Evolutionary conservation across 1,140 invertebrate genomes (phyloP).

Genomic region (Antheraea mylitta): DNA sequence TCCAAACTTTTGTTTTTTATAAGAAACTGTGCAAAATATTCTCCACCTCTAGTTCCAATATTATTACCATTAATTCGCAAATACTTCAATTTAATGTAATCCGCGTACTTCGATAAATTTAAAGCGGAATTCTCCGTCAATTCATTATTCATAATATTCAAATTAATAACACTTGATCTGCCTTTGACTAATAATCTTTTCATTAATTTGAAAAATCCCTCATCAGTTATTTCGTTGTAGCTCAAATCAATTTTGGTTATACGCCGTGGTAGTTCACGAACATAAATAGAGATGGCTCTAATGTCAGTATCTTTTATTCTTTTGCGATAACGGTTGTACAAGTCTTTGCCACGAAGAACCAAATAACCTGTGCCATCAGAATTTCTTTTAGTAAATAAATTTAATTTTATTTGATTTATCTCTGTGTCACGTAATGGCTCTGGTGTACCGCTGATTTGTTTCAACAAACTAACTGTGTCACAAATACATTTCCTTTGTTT

Average conservation of each 20-base stretch:
- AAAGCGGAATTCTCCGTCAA: slow-evolving; percentile 62
- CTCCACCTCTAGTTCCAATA: slow-evolving; percentile 70
- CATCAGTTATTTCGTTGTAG: slow-evolving; percentile 78
- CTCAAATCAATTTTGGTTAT: slow-evolving; percentile 76
- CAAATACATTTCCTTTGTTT: slow-evolving; percentile 53
- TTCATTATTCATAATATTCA: slow-evolving; percentile 79
- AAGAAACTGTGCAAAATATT: slow-evolving; percentile 73
- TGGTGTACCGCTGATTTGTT: slow-evolving; percentile 45
- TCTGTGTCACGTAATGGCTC: slow-evolving; percentile 36
- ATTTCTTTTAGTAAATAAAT: slow-evolving; percentile 61
- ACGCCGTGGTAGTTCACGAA: slow-evolving; percentile 59
- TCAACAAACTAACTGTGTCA: slow-evolving; percentile 37
- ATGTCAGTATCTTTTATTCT: slow-evolving; percentile 75
- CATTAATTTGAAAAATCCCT: slow-evolving; percentile 76
- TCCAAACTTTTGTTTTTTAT: slow-evolving; percentile 66
- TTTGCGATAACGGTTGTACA: slow-evolving; percentile 47
- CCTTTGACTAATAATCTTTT: slow-evolving; percentile 57
- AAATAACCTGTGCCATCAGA: slow-evolving; percentile 54
- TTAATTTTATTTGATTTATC: slow-evolving; percentile 55
- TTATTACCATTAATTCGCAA: slow-evolving; percentile 79
- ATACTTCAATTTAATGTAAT: slow-evolving; percentile 67
- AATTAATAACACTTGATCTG: slow-evolving; percentile 56
- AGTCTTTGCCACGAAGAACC: slow-evolving; percentile 53
- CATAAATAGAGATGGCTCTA: slow-evolving; percentile 65
- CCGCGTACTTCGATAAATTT: slow-evolving; percentile 54